Evolutionary conservation across 2,113 vertebrate genomes (phyloP).

Genomic region (Phylloscopus whistleri): DNA sequence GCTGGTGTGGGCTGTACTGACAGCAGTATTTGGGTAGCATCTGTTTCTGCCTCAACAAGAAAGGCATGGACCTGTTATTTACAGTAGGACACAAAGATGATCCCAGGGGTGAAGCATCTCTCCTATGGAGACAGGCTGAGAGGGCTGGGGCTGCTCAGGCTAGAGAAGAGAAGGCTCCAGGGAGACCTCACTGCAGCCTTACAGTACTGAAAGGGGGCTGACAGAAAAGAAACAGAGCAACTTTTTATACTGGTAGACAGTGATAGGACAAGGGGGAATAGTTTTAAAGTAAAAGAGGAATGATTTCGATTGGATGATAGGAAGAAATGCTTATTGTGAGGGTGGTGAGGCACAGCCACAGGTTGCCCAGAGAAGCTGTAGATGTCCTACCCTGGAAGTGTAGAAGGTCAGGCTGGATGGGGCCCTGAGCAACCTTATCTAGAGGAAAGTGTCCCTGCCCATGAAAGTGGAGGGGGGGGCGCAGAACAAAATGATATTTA

Average conservation of each 20-base stretch:
- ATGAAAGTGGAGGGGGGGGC: rapidly evolving
- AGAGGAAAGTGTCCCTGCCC: neutral
- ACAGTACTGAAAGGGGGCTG: neutral
- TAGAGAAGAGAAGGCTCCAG: neutral
- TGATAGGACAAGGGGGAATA: neutral
- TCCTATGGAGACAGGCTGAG: neutral
- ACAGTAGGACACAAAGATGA: neutral
- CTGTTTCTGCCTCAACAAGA: neutral
- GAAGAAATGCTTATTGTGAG: neutral
- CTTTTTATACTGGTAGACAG: neutral
- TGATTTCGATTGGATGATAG: neutral
- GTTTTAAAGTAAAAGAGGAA: neutral
- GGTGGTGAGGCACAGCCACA: neutral
- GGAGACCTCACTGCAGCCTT: neutral
- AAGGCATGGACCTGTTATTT: neutral
- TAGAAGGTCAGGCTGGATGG: neutral
- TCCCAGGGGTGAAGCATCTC: neutral
- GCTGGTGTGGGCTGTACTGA: neutral
- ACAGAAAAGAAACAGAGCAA: neutral
- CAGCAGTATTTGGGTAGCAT: neutral
- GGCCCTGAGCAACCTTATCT: neutral
- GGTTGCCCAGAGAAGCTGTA: no score
- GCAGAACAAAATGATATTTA: neutral
- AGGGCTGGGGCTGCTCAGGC: neutral
- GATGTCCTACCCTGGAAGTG: neutral